Conservation (phyloP, 2,888 invertebrate genomes). For the Cistogaster globosa region DNA sequence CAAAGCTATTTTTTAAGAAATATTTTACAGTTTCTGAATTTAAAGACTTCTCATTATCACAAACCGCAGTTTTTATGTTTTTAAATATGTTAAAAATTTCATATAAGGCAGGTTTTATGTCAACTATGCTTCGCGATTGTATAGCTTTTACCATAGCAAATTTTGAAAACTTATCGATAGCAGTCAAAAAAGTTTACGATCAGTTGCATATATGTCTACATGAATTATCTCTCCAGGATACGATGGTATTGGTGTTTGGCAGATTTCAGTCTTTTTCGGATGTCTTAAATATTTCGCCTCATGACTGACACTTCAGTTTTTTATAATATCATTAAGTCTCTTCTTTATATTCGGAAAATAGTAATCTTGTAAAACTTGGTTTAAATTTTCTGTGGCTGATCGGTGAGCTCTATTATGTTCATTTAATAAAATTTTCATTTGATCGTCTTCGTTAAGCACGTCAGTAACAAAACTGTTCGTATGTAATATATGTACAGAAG, state of each 20-base stretch:
- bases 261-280: background rate
- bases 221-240: slow-evolving; percentile 8
- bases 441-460: too few relatives aligned
- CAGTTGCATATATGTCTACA: slow-evolving; percentile 1
- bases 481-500: background rate
- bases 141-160: slow-evolving; percentile 9
- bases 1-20: background rate
- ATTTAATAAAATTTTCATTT: background rate
- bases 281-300: slow-evolving; percentile 5
- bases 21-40: background rate
- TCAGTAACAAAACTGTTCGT: too few relatives aligned
- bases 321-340: background rate
- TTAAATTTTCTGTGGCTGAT: slow-evolving; percentile 11
- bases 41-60: slow-evolving; percentile 2
- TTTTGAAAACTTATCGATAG: slow-evolving; percentile 7
- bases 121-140: slow-evolving; percentile 2
- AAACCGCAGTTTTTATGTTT: background rate
- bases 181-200: slow-evolving; percentile 3
- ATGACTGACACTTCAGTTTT: background rate
- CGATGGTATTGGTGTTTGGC: background rate
- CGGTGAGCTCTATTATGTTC: slow-evolving; percentile 1
- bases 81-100: background rate
- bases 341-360: background rate
- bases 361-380: background rate
- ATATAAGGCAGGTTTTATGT: slow-evolving; percentile 19